A percentile compares a stretch with the other conserved stretches of the same genome.
Evolutionary conservation across 2,888 invertebrate species (phyloP).

Genomic region (Lypha dubia): DNA sequence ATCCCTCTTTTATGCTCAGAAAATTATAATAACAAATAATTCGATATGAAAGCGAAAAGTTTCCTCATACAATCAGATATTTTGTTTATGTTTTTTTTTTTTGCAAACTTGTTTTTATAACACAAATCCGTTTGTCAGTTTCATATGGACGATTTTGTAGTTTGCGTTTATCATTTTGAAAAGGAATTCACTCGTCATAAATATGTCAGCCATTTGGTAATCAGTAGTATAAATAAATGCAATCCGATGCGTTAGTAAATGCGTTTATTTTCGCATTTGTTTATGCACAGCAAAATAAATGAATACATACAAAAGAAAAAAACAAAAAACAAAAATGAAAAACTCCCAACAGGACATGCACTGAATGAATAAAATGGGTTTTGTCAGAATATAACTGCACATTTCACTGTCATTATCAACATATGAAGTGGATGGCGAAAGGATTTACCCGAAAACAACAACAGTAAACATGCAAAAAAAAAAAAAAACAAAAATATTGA

Average conservation of each 20-base stretch:
- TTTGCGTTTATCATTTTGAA: conserved; percentile 38
- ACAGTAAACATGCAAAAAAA: conserved; percentile 1
- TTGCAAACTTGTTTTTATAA: not conserved
- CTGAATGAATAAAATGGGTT: conserved; percentile 43
- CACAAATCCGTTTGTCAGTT: conserved; percentile 51
- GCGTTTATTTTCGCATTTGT: conserved; percentile 17
- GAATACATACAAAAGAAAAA: not conserved
- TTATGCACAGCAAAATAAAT: conserved; percentile 14
- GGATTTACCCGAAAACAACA: conserved; percentile 43
- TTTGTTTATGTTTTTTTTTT: too few relatives aligned
- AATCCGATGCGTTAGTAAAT: not conserved
- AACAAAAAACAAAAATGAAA: too few relatives aligned
- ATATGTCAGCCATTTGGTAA: conserved; percentile 53
- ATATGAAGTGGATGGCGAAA: conserved; percentile 56
- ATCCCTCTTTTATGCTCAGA: conserved; percentile 2
- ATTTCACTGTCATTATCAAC: conserved; percentile 66
- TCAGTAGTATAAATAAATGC: not conserved
- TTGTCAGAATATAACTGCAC: conserved; percentile 48
- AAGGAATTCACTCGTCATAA: conserved; percentile 49
- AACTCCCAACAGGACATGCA: conserved; percentile 40
- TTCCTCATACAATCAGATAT: not conserved
- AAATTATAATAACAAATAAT: conserved; percentile 27
- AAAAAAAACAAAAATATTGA: too few relatives aligned
- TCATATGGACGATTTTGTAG: conserved; percentile 38
- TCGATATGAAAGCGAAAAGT: conserved; percentile 34